Conservation (phyloP, 64 coral and sea anemone species). For the Porites lutea region DNA sequence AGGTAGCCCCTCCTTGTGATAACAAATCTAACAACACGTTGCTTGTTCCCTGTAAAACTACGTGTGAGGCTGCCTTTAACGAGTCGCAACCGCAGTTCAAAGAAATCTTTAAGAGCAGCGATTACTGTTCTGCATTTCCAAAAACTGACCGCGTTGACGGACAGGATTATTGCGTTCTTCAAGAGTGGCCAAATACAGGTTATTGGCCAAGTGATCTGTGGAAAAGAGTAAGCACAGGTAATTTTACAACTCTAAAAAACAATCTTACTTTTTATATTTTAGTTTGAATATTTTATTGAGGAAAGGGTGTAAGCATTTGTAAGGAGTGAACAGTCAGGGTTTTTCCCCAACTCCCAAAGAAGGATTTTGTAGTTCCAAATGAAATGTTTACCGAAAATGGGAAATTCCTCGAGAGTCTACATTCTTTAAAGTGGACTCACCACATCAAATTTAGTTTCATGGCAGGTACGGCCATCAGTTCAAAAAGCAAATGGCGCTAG, state of each 20-base stretch:
- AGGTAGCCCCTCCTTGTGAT: slow-evolving; percentile 31
- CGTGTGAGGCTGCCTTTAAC: slow-evolving; percentile 2
- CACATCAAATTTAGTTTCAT: too few relatives aligned
- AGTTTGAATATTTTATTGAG: too few relatives aligned
- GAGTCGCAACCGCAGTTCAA: not conserved
- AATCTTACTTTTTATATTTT: too few relatives aligned
- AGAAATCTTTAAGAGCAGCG: not conserved
- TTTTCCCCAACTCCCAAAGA: too few relatives aligned
- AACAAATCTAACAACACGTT: not conserved
- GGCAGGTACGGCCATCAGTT: too few relatives aligned
- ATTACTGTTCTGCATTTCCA: slow-evolving; percentile 20
- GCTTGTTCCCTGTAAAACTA: slow-evolving; percentile 20
- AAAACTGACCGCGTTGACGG: not conserved
- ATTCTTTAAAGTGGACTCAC: too few relatives aligned
- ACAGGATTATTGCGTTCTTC: not conserved
- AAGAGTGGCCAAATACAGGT: not conserved
- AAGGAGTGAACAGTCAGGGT: too few relatives aligned
- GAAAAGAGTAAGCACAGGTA: not conserved
- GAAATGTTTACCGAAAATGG: too few relatives aligned
- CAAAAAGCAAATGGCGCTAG: too few relatives aligned
- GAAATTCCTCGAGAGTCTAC: too few relatives aligned
- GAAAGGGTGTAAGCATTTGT: too few relatives aligned
- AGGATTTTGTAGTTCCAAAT: too few relatives aligned
- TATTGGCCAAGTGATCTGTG: slow-evolving; percentile 40
- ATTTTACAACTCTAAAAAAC: not conserved